phyloP scores from a whole-genome alignment of 2,797 vertebrate genomes.

The Sebastes hubbsi region DNA sequence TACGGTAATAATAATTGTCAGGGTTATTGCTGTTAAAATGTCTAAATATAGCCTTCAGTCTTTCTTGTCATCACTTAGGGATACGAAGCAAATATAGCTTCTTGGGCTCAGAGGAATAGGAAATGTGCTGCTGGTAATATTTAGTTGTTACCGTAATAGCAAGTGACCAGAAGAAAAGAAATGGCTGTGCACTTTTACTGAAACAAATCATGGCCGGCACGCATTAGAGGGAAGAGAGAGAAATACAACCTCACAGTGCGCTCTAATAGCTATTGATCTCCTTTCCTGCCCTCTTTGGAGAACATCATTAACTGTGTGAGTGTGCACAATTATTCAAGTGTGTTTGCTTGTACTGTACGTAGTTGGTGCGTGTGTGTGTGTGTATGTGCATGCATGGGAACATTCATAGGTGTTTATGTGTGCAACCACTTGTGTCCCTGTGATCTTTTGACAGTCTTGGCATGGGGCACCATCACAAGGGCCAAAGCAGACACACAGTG shows the following conservation, averaged over 20 bases:
- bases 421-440: constrained; percentile 5
- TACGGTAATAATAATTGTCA: no score
- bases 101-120: constrained; percentile 15
- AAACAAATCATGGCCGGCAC: constrained; percentile 58
- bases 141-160: constrained; percentile 71
- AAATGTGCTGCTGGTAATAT: constrained; percentile 66
- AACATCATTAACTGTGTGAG: constrained; percentile 31
- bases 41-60: constrained; percentile 24
- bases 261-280: constrained; percentile 78
- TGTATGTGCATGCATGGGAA: neutral
- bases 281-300: constrained; percentile 46
- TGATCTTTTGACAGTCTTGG: constrained; percentile 56
- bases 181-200: constrained; percentile 65
- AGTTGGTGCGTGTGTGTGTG: neutral
- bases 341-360: neutral
- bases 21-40: neutral
- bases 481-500: constrained; percentile 56
- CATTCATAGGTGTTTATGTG: constrained; percentile 8
- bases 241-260: constrained; percentile 63
- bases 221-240: constrained; percentile 61
- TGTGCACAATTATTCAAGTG: neutral
- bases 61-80: constrained; percentile 34
- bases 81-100: constrained; percentile 43
- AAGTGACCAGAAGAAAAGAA: constrained; percentile 55
- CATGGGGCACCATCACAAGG: constrained; percentile 10